phyloP scores from a whole-genome alignment of 2,113 vertebrate species.

The Anolis sagrei region DNA sequence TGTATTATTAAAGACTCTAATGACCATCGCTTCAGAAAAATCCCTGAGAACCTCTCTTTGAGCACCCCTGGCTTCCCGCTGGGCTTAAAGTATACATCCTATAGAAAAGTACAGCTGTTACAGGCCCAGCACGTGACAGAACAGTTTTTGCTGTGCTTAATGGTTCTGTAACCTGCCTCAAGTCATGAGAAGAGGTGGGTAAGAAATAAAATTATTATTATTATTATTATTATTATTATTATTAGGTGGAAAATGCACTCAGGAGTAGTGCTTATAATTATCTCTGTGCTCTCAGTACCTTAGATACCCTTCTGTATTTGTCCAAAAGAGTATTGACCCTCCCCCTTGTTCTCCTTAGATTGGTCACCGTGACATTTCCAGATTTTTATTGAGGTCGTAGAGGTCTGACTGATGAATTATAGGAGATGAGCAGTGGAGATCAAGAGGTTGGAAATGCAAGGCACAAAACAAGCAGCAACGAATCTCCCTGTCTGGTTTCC shows the following conservation, averaged over 20 bases:
- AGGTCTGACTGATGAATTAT: not conserved
- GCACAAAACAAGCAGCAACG: accelerated
- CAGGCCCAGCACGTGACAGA: no score
- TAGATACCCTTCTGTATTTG: not conserved
- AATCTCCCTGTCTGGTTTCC: not conserved
- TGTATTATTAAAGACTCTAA: no score
- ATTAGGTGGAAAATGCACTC: not conserved
- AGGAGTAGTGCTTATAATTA: not conserved
- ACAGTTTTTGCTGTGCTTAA: no score
- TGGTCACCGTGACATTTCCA: not conserved
- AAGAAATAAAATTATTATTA: no score
- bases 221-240: no score
- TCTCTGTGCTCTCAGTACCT: not conserved
- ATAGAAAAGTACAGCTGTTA: no score
- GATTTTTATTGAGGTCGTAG: not conserved
- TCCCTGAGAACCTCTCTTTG: no score
- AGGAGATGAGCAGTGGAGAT: not conserved
- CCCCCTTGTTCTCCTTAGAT: not conserved
- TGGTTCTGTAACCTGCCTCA: no score
- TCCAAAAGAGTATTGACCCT: not conserved
- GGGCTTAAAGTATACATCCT: no score
- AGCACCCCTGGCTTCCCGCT: no score
- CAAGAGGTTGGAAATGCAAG: not conserved
- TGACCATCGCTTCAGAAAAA: no score
- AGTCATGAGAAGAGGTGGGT: no score